These are phyloP conservation scores for Platichthys flesus DNA, from an alignment of 2,113 vertebrate species.

Conservation along the genomic window DNA sequence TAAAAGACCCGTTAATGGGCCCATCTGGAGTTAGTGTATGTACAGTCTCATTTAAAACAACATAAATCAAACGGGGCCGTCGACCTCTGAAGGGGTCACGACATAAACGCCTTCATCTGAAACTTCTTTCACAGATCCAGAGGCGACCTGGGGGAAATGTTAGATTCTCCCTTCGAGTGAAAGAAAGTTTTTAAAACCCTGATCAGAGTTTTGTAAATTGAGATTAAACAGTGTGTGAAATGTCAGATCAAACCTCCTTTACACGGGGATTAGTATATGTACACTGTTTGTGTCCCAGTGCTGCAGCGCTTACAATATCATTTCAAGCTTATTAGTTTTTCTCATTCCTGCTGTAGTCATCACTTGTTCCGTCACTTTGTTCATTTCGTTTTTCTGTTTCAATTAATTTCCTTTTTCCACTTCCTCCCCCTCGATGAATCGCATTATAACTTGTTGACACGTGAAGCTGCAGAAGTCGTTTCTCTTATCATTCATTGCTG, in stretches of 20 bases:
- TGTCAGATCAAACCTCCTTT: background rate
- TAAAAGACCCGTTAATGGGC: constrained; percentile 38
- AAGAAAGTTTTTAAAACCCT: background rate
- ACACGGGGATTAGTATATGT: no score
- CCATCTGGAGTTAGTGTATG: constrained; percentile 42
- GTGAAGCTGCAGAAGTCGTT: background rate
- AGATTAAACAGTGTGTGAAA: background rate
- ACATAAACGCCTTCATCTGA: constrained; percentile 6
- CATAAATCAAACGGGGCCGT: constrained; percentile 4
- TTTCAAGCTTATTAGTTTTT: constrained; percentile 42
- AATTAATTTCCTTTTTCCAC: constrained; percentile 1
- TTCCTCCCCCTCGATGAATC: constrained; percentile 1
- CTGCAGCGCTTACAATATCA: background rate
- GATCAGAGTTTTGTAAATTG: background rate
- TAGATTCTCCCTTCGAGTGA: background rate
- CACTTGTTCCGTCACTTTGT: constrained; percentile 3
- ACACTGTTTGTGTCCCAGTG: background rate
- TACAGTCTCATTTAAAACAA: constrained; percentile 50
- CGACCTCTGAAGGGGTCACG: constrained; percentile 19
- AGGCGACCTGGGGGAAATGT: background rate
- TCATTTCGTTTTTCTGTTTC: background rate
- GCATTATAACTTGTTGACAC: constrained; percentile 20
- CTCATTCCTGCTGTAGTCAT: constrained; percentile 15
- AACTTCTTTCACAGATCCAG: background rate
- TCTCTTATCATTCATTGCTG: constrained; percentile 1